phyloP scores from a whole-genome alignment of 2,113 vertebrate genomes.

The Accipiter virgatus region DNA sequence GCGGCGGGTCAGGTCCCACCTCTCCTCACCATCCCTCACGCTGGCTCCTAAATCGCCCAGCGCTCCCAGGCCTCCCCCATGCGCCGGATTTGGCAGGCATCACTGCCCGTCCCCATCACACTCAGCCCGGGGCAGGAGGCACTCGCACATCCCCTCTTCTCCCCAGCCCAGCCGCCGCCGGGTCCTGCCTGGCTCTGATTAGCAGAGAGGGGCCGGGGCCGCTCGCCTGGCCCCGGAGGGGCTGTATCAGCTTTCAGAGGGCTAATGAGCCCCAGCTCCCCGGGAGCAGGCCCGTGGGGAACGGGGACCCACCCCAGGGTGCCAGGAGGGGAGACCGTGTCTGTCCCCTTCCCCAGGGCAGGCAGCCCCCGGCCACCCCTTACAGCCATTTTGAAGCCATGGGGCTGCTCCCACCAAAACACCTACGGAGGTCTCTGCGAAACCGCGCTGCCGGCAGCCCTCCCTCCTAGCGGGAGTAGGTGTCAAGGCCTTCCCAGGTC shows the following conservation, averaged over 20 bases:
- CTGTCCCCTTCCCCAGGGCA: not conserved
- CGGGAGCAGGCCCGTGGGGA: not conserved
- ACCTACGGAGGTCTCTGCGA: rapidly evolving
- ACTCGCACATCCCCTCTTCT: not conserved
- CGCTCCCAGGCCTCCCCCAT: not conserved
- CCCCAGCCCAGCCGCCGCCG: not conserved
- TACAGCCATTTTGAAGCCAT: not conserved
- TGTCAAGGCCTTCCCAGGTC: not conserved
- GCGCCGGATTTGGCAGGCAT: not conserved
- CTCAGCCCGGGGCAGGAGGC: not conserved
- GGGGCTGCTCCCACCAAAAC: not conserved
- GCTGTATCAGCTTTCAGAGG: conserved; percentile 36
- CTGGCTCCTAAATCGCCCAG: not conserved
- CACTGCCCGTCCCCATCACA: not conserved
- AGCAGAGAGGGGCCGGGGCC: not conserved
- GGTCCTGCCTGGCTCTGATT: conserved; percentile 45
- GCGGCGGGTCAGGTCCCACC: not conserved
- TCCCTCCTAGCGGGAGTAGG: not conserved
- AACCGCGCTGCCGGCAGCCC: rapidly evolving
- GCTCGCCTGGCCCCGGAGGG: not conserved
- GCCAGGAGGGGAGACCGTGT: rapidly evolving
- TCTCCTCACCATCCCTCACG: not conserved
- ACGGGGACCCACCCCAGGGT: not conserved
- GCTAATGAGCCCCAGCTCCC: conserved; percentile 35
- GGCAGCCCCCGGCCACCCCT: not conserved